These are phyloP conservation scores for Tretioscincus oriximinensis DNA, from an alignment of 2,113 vertebrate species.

Conservation along the genomic window DNA sequence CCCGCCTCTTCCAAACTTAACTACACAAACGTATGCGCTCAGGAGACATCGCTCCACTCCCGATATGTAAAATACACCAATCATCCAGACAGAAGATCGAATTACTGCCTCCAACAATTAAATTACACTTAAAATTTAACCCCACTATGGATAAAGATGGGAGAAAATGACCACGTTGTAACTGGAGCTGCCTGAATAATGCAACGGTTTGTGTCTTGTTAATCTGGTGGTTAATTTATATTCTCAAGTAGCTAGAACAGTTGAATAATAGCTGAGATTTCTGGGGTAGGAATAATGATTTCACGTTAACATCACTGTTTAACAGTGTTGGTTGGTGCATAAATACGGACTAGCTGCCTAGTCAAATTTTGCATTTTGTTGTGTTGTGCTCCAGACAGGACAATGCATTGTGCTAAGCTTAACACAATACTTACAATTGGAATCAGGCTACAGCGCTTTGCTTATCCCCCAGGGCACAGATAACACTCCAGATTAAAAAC, in stretches of 20 bases:
- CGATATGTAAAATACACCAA: slow-evolving; percentile 49
- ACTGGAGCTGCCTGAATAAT: slow-evolving; percentile 16
- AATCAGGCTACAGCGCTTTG: slow-evolving; percentile 2
- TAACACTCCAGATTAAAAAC: not conserved
- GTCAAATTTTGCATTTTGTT: slow-evolving; percentile 20
- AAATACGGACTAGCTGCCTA: not conserved
- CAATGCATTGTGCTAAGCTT: slow-evolving; percentile 22
- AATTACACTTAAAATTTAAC: slow-evolving; percentile 51
- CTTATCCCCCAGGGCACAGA: slow-evolving; percentile 22
- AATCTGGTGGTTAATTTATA: slow-evolving; percentile 19
- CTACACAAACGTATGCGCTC: slow-evolving; percentile 51
- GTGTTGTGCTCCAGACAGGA: not conserved
- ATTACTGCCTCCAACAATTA: slow-evolving; percentile 52
- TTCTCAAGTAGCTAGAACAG: not conserved
- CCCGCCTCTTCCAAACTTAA: slow-evolving; percentile 52
- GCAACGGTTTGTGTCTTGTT: not conserved
- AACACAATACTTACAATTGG: not conserved
- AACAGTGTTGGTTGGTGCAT: not conserved
- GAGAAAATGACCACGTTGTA: slow-evolving; percentile 34
- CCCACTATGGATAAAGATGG: not conserved
- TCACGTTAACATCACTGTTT: slow-evolving; percentile 22
- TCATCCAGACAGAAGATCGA: slow-evolving; percentile 51
- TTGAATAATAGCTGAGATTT: slow-evolving; percentile 16
- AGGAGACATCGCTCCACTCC: slow-evolving; percentile 32
- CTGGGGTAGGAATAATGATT: slow-evolving; percentile 31